A percentile compares a stretch with the other conserved stretches of the same genome.
phyloP scores from a whole-genome alignment of 1,140 invertebrate genomes.

The Eriosoma lanigerum region DNA sequence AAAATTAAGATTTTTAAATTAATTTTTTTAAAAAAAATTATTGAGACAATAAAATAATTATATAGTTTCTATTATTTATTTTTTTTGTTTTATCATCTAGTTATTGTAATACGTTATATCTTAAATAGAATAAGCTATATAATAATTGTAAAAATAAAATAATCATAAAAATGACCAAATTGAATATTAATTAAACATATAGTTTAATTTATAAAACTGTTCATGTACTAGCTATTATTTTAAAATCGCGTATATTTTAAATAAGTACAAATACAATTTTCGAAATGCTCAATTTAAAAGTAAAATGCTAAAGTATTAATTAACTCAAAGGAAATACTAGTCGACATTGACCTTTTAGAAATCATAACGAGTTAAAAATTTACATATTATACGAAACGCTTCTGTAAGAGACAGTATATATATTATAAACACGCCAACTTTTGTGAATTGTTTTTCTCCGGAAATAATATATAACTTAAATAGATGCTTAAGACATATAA shows the following conservation, averaged over 20 bases:
- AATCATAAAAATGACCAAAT: too few species aligned
- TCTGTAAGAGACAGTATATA: too few species aligned
- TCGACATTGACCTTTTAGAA: background rate
- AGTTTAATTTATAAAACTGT: background rate
- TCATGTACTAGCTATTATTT: background rate
- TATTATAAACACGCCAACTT: background rate
- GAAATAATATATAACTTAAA: slow-evolving; percentile 5
- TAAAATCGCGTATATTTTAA: background rate
- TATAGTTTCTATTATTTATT: too few species aligned
- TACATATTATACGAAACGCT: too few species aligned
- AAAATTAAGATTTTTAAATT: too few species aligned
- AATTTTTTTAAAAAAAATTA: too few species aligned
- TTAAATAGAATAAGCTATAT: too few species aligned
- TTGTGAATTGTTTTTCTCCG: background rate
- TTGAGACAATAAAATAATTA: too few species aligned
- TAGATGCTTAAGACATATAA: background rate
- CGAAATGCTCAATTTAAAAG: background rate
- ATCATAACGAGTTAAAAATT: slow-evolving; percentile 4
- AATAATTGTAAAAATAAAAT: too few species aligned
- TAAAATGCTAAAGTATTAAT: background rate
- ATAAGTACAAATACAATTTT: background rate
- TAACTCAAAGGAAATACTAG: slow-evolving; percentile 2
- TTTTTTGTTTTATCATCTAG: too few species aligned
- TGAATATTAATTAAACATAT: background rate
- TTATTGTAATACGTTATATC: too few species aligned